Evolutionary conservation across 1,140 invertebrate species (phyloP).

Genomic region (Parasteatoda tepidariorum): DNA sequence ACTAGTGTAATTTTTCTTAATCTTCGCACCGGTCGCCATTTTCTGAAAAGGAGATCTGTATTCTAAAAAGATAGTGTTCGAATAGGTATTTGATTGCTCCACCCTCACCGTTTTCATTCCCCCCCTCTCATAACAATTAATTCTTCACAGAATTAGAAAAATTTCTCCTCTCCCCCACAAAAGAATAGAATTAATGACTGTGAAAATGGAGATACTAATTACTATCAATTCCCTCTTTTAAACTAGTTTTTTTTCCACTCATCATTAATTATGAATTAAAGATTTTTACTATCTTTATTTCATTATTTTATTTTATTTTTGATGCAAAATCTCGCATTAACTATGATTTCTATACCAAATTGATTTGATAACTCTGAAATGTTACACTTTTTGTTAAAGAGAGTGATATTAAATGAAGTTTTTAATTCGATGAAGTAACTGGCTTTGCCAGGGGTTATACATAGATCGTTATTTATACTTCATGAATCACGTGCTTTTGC

Average conservation of each 20-base stretch:
- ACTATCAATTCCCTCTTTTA: slow-evolving; percentile 20
- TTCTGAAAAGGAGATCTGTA: neutral
- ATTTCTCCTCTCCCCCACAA: neutral
- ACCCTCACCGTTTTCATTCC: neutral
- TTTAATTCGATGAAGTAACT: no score
- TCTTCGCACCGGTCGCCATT: slow-evolving; percentile 20
- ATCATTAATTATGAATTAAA: slow-evolving; percentile 58
- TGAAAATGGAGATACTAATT: slow-evolving; percentile 58
- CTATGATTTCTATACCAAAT: no score
- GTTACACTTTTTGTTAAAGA: no score
- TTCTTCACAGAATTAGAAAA: slow-evolving; percentile 44
- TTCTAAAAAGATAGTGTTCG: neutral
- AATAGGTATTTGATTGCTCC: slow-evolving; percentile 44
- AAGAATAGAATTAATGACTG: slow-evolving; percentile 57
- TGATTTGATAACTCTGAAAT: no score
- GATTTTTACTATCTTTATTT: slow-evolving; percentile 36
- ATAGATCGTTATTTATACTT: no score
- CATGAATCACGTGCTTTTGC: no score
- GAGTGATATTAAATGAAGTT: no score
- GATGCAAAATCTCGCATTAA: no score
- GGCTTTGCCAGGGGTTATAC: no score
- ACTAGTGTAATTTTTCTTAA: slow-evolving; percentile 38
- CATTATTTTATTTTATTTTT: no score
- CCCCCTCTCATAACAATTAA: slow-evolving; percentile 40
- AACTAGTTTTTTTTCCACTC: neutral